These are phyloP conservation scores for Zygogramma bicolorata DNA, from an alignment of 2,888 invertebrate genomes.

Conservation along the genomic window DNA sequence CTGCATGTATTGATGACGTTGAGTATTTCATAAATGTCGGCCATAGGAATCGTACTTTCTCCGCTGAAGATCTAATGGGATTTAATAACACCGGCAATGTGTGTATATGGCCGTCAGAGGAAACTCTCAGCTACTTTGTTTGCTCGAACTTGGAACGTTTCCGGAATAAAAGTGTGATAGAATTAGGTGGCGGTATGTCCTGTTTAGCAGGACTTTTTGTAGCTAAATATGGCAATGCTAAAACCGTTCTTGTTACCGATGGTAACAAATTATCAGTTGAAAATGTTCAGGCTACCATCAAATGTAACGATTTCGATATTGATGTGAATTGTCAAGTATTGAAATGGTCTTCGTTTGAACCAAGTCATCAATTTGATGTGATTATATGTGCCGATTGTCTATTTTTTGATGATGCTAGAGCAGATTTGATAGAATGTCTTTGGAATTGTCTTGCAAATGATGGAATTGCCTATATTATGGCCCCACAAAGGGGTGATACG, in stretches of 20 bases:
- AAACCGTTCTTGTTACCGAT: slow-evolving; percentile 79
- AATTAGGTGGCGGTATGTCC: slow-evolving; percentile 88
- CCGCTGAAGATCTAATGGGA: slow-evolving; percentile 80
- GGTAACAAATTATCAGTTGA: slow-evolving; percentile 82
- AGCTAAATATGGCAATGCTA: slow-evolving; percentile 76
- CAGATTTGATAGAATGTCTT: slow-evolving; percentile 76
- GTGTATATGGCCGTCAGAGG: slow-evolving; percentile 85
- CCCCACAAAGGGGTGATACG: slow-evolving; percentile 80
- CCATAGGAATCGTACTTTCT: slow-evolving; percentile 73
- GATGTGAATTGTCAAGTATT: slow-evolving; percentile 70
- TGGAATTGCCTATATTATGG: slow-evolving; percentile 81
- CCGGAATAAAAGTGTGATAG: slow-evolving; percentile 77
- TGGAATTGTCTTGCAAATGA: slow-evolving; percentile 72
- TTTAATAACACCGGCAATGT: slow-evolving; percentile 86
- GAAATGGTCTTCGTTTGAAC: slow-evolving; percentile 69
- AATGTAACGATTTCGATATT: slow-evolving; percentile 73
- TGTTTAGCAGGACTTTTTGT: slow-evolving; percentile 82
- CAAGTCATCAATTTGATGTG: slow-evolving; percentile 72
- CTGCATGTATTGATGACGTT: slow-evolving; percentile 66
- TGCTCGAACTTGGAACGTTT: slow-evolving; percentile 76
- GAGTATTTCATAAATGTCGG: slow-evolving; percentile 72
- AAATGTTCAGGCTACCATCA: slow-evolving; percentile 77
- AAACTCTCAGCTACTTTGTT: slow-evolving; percentile 78
- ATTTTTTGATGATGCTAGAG: slow-evolving; percentile 81
- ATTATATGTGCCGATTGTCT: slow-evolving; percentile 84